phyloP scores from a whole-genome alignment of 2,113 vertebrate species.

The Sorex araneus region DNA sequence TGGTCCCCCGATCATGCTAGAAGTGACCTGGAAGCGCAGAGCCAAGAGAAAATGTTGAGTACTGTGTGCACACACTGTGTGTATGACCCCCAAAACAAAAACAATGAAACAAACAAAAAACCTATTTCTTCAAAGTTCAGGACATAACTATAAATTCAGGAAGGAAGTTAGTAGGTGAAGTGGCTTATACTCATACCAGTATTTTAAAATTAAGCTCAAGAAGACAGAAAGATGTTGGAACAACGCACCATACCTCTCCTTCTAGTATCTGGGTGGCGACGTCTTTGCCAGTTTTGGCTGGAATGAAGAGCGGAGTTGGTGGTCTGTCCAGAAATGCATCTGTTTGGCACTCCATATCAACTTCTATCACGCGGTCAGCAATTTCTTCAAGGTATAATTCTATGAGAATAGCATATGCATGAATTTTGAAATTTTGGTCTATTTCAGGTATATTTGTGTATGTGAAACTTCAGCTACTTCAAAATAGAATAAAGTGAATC shows the following conservation, averaged over 20 bases:
- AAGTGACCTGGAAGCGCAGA: no score
- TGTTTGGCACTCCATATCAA: constrained; percentile 94
- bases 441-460: constrained; percentile 50
- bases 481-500: constrained; percentile 56
- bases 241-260: constrained; percentile 92
- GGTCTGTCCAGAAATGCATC: constrained; percentile 95
- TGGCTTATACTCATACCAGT: neutral
- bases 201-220: constrained; percentile 37
- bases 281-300: constrained; percentile 95
- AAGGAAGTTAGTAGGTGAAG: constrained; percentile 53
- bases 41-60: no score
- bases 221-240: neutral
- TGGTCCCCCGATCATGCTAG: no score
- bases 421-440: constrained; percentile 41
- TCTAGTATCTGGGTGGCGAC: constrained; percentile 94
- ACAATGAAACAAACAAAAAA: no score
- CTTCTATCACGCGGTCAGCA: constrained; percentile 89
- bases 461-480: constrained; percentile 53
- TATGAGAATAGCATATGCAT: constrained; percentile 83
- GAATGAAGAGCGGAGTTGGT: constrained; percentile 94
- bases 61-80: no score
- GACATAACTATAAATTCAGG: constrained; percentile 26
- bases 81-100: no score
- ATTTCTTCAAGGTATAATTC: constrained; percentile 97
- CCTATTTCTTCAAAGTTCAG: neutral